Conservation (phyloP, 1,140 invertebrate genomes). For the Drosophila punjabiensis region DNA sequence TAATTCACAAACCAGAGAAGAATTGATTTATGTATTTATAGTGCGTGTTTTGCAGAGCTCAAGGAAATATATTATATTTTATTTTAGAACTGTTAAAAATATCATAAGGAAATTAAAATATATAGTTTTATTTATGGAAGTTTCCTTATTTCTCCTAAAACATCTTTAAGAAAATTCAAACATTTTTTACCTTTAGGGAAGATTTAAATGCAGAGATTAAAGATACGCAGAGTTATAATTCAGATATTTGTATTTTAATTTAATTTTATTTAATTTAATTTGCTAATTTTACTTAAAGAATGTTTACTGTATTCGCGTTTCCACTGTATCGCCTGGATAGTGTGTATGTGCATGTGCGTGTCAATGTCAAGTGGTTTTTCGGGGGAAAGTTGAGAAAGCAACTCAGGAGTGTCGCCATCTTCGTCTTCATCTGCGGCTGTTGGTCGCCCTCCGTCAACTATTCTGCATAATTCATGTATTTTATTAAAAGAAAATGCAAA, state of each 20-base stretch:
- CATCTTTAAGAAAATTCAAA: too few species aligned
- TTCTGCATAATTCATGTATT: constrained; percentile 73
- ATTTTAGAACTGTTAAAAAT: too few species aligned
- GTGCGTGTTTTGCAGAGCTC: too few species aligned
- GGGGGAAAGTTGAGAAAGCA: constrained; percentile 24
- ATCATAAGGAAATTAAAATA: too few species aligned
- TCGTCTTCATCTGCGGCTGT: constrained; percentile 11
- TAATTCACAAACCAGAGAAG: too few species aligned
- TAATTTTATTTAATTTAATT: too few species aligned
- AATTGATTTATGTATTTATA: too few species aligned
- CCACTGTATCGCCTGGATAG: not conserved
- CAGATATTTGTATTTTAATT: not conserved
- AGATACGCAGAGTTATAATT: not conserved
- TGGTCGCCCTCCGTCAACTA: constrained; percentile 33
- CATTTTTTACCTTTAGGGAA: too few species aligned
- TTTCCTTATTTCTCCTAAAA: too few species aligned
- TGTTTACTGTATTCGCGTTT: not conserved
- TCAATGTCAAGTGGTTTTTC: constrained; percentile 35
- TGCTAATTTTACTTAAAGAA: not conserved
- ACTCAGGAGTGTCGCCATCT: constrained; percentile 19
- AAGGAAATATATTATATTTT: too few species aligned
- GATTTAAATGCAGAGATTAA: too few species aligned
- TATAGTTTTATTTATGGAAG: too few species aligned
- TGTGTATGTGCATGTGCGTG: constrained; percentile 4
- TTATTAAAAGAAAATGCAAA: constrained; percentile 71